Evolutionary conservation across 1,140 invertebrate species (phyloP).

Genomic region (Aphaenogaster rudis): DNA sequence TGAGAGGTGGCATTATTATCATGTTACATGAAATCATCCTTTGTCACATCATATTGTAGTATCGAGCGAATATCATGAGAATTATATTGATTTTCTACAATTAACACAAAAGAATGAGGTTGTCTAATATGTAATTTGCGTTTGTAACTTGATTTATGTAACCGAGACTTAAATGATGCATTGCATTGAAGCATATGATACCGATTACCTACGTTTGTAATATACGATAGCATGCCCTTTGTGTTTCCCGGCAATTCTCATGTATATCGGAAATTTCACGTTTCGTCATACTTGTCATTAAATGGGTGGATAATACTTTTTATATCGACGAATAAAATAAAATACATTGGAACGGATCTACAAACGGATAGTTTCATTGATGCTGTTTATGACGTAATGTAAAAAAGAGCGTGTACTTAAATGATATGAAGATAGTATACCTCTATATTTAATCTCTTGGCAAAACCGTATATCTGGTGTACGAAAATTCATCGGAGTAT

Average conservation of each 20-base stretch:
- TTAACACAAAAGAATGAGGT: slow-evolving; percentile 11
- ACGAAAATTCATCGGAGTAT: background rate
- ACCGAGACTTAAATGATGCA: slow-evolving; percentile 37
- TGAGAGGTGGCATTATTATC: background rate
- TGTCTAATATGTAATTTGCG: slow-evolving; percentile 23
- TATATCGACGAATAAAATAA: background rate
- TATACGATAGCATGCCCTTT: slow-evolving; percentile 10
- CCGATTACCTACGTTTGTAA: slow-evolving; percentile 24
- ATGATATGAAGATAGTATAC: background rate
- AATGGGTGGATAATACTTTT: slow-evolving; percentile 27
- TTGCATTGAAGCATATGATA: slow-evolving; percentile 27
- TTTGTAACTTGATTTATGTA: slow-evolving; percentile 40
- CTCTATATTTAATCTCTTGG: background rate
- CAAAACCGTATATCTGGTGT: background rate
- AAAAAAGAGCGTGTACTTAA: background rate
- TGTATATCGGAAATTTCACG: slow-evolving; percentile 31
- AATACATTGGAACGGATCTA: background rate
- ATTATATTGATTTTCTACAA: slow-evolving; percentile 32
- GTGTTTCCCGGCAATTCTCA: slow-evolving; percentile 25
- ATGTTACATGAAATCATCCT: background rate
- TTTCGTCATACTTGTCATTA: slow-evolving; percentile 16
- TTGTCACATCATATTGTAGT: background rate
- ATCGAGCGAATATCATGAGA: background rate
- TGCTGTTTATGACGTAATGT: background rate
- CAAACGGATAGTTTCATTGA: background rate